phyloP scores from a whole-genome alignment of 2,888 invertebrate species.

The Heliconius ismenius region DNA sequence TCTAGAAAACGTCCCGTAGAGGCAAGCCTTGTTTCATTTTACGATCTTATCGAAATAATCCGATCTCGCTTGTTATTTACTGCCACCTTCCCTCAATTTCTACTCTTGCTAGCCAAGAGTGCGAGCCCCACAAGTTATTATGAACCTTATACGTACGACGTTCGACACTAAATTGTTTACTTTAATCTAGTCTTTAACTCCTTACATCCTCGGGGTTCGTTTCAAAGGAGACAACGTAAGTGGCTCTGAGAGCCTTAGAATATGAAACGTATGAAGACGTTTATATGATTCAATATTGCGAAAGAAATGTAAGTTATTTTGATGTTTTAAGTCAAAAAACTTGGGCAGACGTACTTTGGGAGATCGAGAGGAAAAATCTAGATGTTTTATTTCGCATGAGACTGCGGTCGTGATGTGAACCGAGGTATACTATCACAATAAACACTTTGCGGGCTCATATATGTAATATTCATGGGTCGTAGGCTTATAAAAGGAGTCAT shows the following conservation, averaged over 20 bases:
- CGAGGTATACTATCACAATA: conserved; percentile 73
- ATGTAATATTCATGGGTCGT: conserved; percentile 73
- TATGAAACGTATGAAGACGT: conserved; percentile 55
- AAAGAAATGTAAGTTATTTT: conserved; percentile 50
- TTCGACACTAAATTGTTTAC: conserved; percentile 61
- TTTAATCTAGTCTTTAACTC: conserved; percentile 54
- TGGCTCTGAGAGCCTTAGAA: conserved; percentile 53
- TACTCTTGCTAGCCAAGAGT: conserved; percentile 60
- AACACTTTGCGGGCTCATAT: conserved; percentile 69
- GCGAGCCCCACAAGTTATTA: conserved; percentile 55
- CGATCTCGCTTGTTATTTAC: conserved; percentile 80
- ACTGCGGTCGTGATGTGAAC: conserved; percentile 65
- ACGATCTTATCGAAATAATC: conserved; percentile 82
- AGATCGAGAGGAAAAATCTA: conserved; percentile 77
- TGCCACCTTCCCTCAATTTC: conserved; percentile 72
- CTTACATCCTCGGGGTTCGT: conserved; percentile 57
- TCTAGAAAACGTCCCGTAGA: conserved; percentile 67
- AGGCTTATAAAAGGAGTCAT: conserved; percentile 35
- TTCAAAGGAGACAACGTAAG: conserved; percentile 54
- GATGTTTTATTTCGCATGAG: conserved; percentile 78
- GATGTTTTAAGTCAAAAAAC: conserved; percentile 52
- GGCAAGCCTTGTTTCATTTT: conserved; percentile 79
- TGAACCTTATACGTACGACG: conserved; percentile 57
- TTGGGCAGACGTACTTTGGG: conserved; percentile 59
- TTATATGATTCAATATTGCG: conserved; percentile 64